Evolutionary conservation across 1,140 invertebrate genomes (phyloP), one percentile per base, ranked within the genome.

Genomic region (Apolygus lucorum): DNA sequence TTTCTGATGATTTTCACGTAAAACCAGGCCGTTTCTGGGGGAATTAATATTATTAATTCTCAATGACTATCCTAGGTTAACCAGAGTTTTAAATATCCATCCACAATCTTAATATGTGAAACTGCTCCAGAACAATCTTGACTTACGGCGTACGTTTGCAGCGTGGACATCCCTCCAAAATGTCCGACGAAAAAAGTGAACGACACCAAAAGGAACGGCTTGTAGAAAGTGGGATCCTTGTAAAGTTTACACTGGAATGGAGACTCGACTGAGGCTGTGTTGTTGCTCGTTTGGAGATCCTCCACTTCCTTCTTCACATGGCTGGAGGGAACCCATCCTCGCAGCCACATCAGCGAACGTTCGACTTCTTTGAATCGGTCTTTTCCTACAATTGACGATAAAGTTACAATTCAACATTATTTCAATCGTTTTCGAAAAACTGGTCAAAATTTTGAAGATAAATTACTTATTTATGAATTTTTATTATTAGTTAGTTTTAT

Each of bases 101-200:
- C n/a, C n/a, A n/a, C n/a, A n/a, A n/a, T n/a, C n/a, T n/a, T n/a
- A n/a, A n/a, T n/a, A n/a, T n/a, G n/a, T n/a, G n/a, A n/a, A n/a
- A n/a, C n/a, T n/a, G n/a, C n/a, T n/a, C n/a, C n/a, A n/a, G n/a
- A n/a, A 28, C 2, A 4, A 28, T 2, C 17, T 26, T 89, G 87
- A 25, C 82, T 75, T 1, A 90, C 86, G 0, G 88, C 86, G 71
- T 86, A 90, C 0, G 87, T 89, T 77, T 86, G 85, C 8, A 90
- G 76, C 0, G 86, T 85, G 0, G 84, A 84, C 77, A 84, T 84
- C 1, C 89, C 88, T 22, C 85, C 85, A 70, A 90, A 91, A 69
- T 88, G 82, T 0, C 84, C 81, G 1, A 88, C 79, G 73, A 88
- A 87, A 74, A 90, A 90, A 1, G 79, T 79, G 14, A 83, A 79